phyloP scores from a whole-genome alignment of 2,797 vertebrate species.

The Halcyon chelicuti region DNA sequence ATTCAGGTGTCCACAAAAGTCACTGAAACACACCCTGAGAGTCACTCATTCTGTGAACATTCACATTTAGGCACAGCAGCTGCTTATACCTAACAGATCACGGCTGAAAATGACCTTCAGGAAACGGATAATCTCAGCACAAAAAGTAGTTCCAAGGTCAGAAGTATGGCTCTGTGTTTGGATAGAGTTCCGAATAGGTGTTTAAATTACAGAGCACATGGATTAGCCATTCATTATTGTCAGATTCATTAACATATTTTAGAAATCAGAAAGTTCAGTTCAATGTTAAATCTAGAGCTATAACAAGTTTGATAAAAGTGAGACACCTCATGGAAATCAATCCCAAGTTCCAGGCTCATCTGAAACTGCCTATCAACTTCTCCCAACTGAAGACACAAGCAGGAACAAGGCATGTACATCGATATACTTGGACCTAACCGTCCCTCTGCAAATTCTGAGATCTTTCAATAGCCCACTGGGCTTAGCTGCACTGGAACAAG shows the following conservation, averaged over 20 bases:
- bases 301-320: not conserved
- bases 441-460: not conserved
- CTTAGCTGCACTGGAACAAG: not conserved
- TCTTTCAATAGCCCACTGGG: not conserved
- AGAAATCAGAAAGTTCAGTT: slow-evolving; percentile 28
- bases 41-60: fast-evolving
- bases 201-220: slow-evolving; percentile 13
- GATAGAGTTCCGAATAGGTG: not conserved
- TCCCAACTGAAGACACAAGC: not conserved
- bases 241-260: slow-evolving; percentile 16
- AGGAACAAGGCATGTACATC: not conserved
- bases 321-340: not conserved
- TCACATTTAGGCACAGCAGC: not conserved
- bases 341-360: not conserved
- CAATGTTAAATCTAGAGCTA: not conserved
- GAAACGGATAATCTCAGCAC: not conserved
- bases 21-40: not conserved
- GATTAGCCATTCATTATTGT: not conserved
- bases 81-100: not conserved
- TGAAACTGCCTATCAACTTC: not conserved
- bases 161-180: not conserved
- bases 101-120: not conserved
- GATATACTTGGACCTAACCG: not conserved
- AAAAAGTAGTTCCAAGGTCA: slow-evolving; percentile 10
- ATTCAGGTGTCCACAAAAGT: not conserved